Percentiles rank a stretch among this genome's conserved stretches.
phyloP scores from a whole-genome alignment of 2,113 vertebrate species.

The Atlantisia rogersi region DNA sequence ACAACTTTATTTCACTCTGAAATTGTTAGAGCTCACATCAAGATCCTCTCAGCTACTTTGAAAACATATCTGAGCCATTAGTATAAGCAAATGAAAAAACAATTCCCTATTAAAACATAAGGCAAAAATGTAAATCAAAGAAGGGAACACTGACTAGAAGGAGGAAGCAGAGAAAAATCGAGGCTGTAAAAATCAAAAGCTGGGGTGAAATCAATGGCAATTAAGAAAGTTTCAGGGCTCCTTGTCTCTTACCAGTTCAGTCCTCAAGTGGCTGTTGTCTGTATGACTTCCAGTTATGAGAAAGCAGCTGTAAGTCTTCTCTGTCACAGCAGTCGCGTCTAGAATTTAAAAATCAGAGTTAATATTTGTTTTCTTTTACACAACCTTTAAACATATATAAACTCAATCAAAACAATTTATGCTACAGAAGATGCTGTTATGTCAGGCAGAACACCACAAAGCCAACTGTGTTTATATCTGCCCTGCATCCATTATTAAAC shows the following conservation, averaged over 20 bases:
- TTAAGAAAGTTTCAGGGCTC: background rate
- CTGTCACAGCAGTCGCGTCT: background rate
- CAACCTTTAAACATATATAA: background rate
- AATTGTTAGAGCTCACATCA: background rate
- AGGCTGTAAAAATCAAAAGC: background rate
- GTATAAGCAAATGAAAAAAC: background rate
- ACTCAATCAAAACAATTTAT: background rate
- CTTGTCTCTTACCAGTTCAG: background rate
- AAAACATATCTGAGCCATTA: background rate
- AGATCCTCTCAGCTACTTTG: background rate
- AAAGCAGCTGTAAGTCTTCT: background rate
- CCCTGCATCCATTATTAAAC: constrained; percentile 29
- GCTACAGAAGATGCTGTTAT: background rate
- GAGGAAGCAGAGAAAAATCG: background rate
- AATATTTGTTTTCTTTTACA: background rate
- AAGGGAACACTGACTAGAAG: background rate
- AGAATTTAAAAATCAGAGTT: constrained; percentile 11
- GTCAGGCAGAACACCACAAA: background rate
- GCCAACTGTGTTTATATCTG: background rate
- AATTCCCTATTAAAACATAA: background rate
- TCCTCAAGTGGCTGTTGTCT: background rate
- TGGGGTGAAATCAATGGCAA: background rate
- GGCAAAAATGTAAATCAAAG: background rate
- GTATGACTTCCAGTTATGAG: background rate
- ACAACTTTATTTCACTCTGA: background rate